These are phyloP conservation scores for Tetheella fluctuosa DNA, from an alignment of 2,888 invertebrate genomes.

Conservation along the genomic window DNA sequence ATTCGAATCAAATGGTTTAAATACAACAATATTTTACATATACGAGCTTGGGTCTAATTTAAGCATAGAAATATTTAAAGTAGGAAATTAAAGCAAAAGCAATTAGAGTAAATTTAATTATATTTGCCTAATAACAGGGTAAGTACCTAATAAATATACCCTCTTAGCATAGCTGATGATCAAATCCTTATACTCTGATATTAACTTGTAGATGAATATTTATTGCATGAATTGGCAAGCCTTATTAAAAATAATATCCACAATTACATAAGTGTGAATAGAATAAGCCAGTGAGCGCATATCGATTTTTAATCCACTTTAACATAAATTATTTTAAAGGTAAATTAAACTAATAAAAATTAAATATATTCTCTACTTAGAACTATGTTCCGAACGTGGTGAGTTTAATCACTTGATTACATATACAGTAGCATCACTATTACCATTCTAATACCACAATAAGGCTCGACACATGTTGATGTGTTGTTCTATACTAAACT, in stretches of 20 bases:
- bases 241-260: not conserved
- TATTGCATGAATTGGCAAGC: constrained; percentile 2
- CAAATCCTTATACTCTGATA: not conserved
- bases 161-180: not conserved
- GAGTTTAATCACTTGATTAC: constrained; percentile 69
- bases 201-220: not conserved
- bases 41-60: too few species aligned
- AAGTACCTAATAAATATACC: too few species aligned
- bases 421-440: constrained; percentile 25
- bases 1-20: too few species aligned
- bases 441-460: constrained; percentile 42
- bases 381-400: constrained; percentile 71
- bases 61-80: too few species aligned
- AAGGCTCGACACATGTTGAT: constrained; percentile 39
- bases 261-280: not conserved
- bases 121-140: too few species aligned
- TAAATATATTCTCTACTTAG: constrained; percentile 28
- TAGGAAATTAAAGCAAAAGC: too few species aligned
- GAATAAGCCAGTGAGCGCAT: not conserved
- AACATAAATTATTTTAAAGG: constrained; percentile 14
- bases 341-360: constrained; percentile 23
- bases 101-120: too few species aligned
- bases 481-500: constrained; percentile 17
- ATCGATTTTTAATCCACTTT: not conserved
- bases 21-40: too few species aligned